Evolutionary conservation across 2,888 invertebrate species (phyloP).

Genomic region (Graphium colonna): DNA sequence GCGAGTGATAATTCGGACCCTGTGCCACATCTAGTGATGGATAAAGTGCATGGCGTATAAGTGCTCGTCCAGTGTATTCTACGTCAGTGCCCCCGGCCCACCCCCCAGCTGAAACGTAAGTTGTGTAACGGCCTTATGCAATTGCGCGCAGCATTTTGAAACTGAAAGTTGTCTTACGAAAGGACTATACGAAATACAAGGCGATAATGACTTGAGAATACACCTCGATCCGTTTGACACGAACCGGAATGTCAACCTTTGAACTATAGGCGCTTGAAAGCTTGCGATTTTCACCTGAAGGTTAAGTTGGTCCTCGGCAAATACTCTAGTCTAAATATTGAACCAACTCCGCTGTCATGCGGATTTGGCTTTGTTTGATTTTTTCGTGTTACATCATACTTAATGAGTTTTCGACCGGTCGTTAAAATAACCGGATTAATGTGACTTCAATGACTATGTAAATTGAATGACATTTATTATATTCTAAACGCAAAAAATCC

Average conservation of each 20-base stretch:
- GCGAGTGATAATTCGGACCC: constrained; percentile 48
- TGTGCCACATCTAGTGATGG: constrained; percentile 46
- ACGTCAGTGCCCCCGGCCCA: constrained; percentile 63
- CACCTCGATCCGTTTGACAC: constrained; percentile 41
- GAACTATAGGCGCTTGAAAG: constrained; percentile 54
- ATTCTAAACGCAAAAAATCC: constrained; percentile 1
- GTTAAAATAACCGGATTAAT: constrained; percentile 12
- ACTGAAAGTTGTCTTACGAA: constrained; percentile 45
- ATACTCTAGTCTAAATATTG: constrained; percentile 49
- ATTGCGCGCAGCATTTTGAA: constrained; percentile 41
- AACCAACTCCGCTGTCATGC: constrained; percentile 45
- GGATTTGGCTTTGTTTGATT: constrained; percentile 49
- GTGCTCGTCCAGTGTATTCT: constrained; percentile 60
- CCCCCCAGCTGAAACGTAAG: constrained; percentile 44
- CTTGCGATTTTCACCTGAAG: constrained; percentile 34
- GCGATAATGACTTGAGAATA: constrained; percentile 43
- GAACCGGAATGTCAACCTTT: constrained; percentile 64
- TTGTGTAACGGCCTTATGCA: constrained; percentile 36
- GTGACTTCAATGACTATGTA: constrained; percentile 2
- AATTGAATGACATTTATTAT: constrained; percentile 2
- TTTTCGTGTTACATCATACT: constrained; percentile 48
- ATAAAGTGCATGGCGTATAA: constrained; percentile 73
- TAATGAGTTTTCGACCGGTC: constrained; percentile 35
- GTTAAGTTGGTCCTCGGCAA: constrained; percentile 28
- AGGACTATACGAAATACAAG: constrained; percentile 36